These are phyloP conservation scores for Tenrec ecaudatus DNA, from an alignment of 2,113 vertebrate genomes.

Conservation along the genomic window DNA sequence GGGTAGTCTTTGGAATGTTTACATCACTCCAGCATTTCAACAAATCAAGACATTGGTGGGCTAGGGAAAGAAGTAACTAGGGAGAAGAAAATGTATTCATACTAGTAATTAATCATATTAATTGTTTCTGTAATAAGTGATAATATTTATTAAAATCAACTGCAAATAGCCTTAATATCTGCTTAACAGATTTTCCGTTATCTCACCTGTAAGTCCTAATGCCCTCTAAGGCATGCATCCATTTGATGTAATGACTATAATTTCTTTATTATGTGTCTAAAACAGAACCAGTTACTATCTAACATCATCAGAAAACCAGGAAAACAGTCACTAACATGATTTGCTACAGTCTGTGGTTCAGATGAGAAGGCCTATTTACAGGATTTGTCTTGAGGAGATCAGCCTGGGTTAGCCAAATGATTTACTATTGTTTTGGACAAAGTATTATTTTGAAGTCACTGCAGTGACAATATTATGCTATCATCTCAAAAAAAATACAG, in stretches of 20 bases:
- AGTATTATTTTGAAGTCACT: background rate
- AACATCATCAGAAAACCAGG: background rate
- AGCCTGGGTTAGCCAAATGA: background rate
- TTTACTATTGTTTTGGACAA: slow-evolving; percentile 24
- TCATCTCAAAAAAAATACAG: background rate
- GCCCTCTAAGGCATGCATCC: background rate
- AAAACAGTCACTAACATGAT: background rate
- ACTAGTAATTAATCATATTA: background rate
- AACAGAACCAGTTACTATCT: background rate
- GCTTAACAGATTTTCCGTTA: background rate
- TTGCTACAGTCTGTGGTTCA: slow-evolving; percentile 21
- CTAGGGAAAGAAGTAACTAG: background rate
- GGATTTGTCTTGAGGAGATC: background rate
- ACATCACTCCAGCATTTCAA: slow-evolving; percentile 50
- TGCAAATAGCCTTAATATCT: slow-evolving; percentile 14
- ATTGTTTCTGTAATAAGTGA: slow-evolving; percentile 36
- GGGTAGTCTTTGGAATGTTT: slow-evolving; percentile 28
- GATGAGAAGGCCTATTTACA: background rate
- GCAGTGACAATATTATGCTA: background rate
- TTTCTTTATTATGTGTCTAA: background rate
- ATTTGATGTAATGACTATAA: background rate
- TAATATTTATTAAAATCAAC: slow-evolving; percentile 22
- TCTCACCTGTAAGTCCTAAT: background rate
- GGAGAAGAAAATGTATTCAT: slow-evolving; percentile 25
- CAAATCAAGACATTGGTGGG: slow-evolving; percentile 23